Evolutionary conservation across 2,113 vertebrate genomes (phyloP).

Genomic region (Epinephelus moara): DNA sequence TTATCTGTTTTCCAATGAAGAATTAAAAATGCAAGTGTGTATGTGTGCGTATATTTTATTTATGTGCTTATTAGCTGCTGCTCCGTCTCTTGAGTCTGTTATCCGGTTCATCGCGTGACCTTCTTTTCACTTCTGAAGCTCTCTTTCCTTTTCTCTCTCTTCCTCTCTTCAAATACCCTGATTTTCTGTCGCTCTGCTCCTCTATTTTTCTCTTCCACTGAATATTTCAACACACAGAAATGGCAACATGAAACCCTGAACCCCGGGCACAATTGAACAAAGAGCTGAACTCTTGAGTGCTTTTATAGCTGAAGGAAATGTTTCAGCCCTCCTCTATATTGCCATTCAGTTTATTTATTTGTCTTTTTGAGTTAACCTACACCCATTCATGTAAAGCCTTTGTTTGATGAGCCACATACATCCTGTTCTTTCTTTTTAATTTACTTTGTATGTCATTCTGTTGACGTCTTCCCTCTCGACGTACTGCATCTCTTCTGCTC

Average conservation of each 20-base stretch:
- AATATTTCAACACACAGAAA: conserved; percentile 72
- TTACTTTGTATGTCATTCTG: conserved; percentile 3
- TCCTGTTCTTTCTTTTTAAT: conserved; percentile 4
- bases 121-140: conserved; percentile 40
- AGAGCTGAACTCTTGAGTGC: conserved; percentile 66
- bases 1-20: conserved; percentile 75
- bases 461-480: conserved; percentile 27
- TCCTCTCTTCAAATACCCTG: conserved; percentile 14
- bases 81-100: conserved; percentile 1
- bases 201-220: conserved; percentile 55
- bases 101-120: conserved; percentile 39
- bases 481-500: conserved; percentile 24
- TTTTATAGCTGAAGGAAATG: conserved; percentile 75
- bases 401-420: not conserved
- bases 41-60: conserved; percentile 4
- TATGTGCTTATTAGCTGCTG: not conserved
- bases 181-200: conserved; percentile 26
- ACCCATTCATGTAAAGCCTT: conserved; percentile 33
- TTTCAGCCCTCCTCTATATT: conserved; percentile 47
- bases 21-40: conserved; percentile 67
- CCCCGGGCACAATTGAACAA: conserved; percentile 67
- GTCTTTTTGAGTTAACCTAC: conserved; percentile 31
- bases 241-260: conserved; percentile 42
- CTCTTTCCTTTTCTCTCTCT: not conserved
- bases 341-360: conserved; percentile 43